Conservation (phyloP, 2,797 vertebrate genomes). For the Lophotriccus pileatus region DNA sequence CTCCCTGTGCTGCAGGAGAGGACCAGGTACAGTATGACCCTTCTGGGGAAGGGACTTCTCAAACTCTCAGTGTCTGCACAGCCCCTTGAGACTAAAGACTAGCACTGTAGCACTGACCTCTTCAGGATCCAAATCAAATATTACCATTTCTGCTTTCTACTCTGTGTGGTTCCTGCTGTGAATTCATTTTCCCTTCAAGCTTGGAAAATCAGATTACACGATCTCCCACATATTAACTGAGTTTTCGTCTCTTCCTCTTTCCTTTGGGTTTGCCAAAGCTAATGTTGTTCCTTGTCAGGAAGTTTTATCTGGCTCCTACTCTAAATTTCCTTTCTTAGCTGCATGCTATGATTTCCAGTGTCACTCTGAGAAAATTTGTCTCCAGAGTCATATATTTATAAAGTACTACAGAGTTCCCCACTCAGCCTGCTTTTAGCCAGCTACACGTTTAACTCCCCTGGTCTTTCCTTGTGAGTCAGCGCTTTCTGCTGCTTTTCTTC, state of each 20-base stretch:
- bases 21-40: not conserved
- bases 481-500: not conserved
- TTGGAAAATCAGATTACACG: not conserved
- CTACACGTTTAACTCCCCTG: not conserved
- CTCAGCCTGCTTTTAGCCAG: constrained; percentile 49
- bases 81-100: not conserved
- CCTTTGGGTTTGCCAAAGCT: not conserved
- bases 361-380: constrained; percentile 34
- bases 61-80: not conserved
- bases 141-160: not conserved
- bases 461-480: constrained; percentile 3
- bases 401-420: constrained; percentile 36
- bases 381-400: constrained; percentile 39
- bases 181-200: not conserved
- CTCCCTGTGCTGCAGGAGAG: not conserved
- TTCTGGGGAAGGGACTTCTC: not conserved
- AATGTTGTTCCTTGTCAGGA: constrained; percentile 15
- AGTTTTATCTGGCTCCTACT: constrained; percentile 24
- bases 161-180: not conserved
- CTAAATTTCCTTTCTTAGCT: constrained; percentile 34
- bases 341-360: not conserved
- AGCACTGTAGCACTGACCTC: not conserved
- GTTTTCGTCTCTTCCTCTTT: constrained; percentile 10
- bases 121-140: not conserved
- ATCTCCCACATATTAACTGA: not conserved